These are phyloP conservation scores for Enoplosus armatus DNA, from an alignment of 2,797 vertebrate genomes.

Conservation along the genomic window DNA sequence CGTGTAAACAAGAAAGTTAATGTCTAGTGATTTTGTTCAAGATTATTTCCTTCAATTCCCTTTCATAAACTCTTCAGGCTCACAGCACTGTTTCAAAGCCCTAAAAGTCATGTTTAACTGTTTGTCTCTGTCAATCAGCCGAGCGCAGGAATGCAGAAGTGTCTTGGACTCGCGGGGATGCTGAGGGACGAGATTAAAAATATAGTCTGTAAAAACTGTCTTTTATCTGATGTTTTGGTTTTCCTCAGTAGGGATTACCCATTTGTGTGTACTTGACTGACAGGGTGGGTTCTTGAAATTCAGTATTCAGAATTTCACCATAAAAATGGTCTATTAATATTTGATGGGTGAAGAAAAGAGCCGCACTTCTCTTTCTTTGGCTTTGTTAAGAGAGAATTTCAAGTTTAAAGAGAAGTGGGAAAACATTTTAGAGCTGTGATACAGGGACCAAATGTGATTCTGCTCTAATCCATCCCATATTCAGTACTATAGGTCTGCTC, in stretches of 20 bases:
- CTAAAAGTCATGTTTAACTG: conserved; percentile 9
- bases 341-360: conserved; percentile 49
- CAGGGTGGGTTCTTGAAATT: conserved; percentile 29
- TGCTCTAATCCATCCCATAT: neutral
- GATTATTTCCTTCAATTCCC: neutral
- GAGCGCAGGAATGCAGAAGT: neutral
- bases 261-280: conserved; percentile 52
- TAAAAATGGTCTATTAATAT: conserved; percentile 55
- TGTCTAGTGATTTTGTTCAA: neutral
- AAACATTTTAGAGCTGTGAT: neutral
- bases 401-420: conserved; percentile 12
- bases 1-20: neutral
- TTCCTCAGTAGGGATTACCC: conserved; percentile 26
- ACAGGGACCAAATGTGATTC: neutral
- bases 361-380: conserved; percentile 2
- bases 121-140: conserved; percentile 50
- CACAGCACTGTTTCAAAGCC: no score
- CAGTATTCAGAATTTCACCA: conserved; percentile 43
- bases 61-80: no score
- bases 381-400: conserved; percentile 27
- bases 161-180: conserved; percentile 1
- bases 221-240: conserved; percentile 54
- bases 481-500: neutral
- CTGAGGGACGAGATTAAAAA: conserved; percentile 49
- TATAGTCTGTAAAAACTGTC: conserved; percentile 30